Evolutionary conservation across 2,113 vertebrate species (phyloP).

Genomic region (Nipponia nippon): DNA sequence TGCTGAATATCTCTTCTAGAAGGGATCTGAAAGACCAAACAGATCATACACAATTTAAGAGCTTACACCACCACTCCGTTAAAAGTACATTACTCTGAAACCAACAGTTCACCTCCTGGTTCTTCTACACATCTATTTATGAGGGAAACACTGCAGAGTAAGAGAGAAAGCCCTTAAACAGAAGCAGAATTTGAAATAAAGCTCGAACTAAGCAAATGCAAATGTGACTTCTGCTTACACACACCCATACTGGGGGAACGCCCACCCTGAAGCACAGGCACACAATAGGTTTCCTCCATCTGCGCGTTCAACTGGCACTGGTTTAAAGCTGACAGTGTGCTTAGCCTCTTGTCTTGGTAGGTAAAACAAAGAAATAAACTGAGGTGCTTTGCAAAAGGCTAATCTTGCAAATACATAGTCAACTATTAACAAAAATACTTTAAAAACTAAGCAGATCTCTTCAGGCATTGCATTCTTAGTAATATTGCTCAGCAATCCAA

Average conservation of each 20-base stretch:
- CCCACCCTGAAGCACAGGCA: not conserved
- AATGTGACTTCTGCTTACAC: not conserved
- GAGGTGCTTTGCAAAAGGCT: not conserved
- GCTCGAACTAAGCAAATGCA: not conserved
- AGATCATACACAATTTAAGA: constrained; percentile 54
- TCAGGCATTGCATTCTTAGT: not conserved
- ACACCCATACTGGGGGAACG: not conserved
- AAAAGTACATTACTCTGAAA: constrained; percentile 18
- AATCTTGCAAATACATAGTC: not conserved
- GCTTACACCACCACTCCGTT: not conserved
- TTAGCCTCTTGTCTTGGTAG: not conserved
- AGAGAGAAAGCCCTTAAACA: not conserved
- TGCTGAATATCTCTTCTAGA: constrained; percentile 49
- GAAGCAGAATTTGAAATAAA: not conserved
- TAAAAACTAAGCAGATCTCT: not conserved
- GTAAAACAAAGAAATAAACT: not conserved
- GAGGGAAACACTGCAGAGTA: not conserved
- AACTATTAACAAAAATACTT: not conserved
- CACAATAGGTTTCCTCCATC: not conserved
- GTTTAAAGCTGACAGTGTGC: not conserved
- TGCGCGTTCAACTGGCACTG: not conserved
- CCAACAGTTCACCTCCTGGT: not conserved
- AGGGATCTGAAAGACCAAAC: constrained; percentile 36
- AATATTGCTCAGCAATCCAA: not conserved
- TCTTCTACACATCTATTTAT: not conserved